Evolutionary conservation across 1,140 invertebrate species (phyloP), one percentile per base, ranked within the genome.

Genomic region (Lethrus apterus): DNA sequence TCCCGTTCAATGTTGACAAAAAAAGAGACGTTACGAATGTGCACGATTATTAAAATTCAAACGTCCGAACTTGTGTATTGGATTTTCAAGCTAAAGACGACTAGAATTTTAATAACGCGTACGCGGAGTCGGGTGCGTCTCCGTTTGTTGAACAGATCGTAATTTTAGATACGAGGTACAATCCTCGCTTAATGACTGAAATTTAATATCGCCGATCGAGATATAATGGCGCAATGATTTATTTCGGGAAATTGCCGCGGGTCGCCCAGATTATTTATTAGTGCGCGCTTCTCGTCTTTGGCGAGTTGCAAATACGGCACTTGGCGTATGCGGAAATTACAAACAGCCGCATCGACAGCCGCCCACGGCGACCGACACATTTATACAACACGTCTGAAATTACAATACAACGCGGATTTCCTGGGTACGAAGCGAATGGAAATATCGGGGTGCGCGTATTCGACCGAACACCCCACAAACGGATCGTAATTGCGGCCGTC

Each of bases 91-190:
- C n/a, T n/a, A n/a, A n/a, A n/a, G n/a, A n/a, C n/a, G n/a, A n/a
- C n/a, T n/a, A n/a, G 19, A 20, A 23, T 13, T n/a, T 20, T 14
- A 42, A 11, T 42, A 33, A 11, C 1, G 42, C 7, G 13, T 10
- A 14, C 13, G 43, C 21, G n/a, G 14, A 35, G 10, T 4, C 15
- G 18, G 5, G 4, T 11, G 14, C n/a, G 43, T 45, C 26, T 41
- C 11, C 15, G 11, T n/a, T 9, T 32, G 26, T 3, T 14, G 42
- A 30, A 33, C 33, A 38, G 44, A 46, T 46, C 19, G 44, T 31
- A 46, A 46, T 46, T 46, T 46, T 34, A 46, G 44, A 46, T 46
- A 46, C 18, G 35, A 34, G 19, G 43, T 26, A 41, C 38, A 41
- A 41, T 41, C 38, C 24, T 17, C 30, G 24, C 31, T 21, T 45